A percentile compares a stretch with the other conserved stretches of the same genome.
Conservation (phyloP, 92 coral and sea anemone species). For the Umimayanthus kanabou region DNA sequence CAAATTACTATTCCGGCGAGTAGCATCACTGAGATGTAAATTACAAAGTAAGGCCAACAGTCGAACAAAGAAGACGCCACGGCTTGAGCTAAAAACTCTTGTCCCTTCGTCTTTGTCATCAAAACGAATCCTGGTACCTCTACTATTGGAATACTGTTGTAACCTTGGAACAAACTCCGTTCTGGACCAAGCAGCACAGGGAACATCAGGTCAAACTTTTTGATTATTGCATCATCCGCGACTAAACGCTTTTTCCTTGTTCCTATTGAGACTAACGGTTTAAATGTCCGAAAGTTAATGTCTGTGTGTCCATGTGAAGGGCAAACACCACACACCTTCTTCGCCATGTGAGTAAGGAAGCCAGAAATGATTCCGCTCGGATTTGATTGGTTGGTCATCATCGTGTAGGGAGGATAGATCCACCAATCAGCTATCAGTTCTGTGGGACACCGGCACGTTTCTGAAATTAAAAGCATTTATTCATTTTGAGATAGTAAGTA, state of each 20-base stretch:
- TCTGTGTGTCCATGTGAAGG: background rate
- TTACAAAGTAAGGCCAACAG: background rate
- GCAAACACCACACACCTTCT: no score
- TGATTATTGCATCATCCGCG: background rate
- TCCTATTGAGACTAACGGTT: background rate
- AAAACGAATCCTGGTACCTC: conserved; percentile 9
- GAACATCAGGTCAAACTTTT: background rate
- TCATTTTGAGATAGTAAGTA: no score
- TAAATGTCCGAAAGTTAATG: background rate
- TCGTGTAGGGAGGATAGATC: conserved; percentile 2
- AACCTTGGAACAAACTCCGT: background rate
- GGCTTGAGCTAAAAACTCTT: background rate
- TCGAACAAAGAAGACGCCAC: conserved; percentile 1
- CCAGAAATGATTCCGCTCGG: background rate
- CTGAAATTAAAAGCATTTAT: no score
- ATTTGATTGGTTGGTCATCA: background rate
- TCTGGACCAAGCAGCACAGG: background rate
- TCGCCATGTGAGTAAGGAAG: background rate
- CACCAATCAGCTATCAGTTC: background rate
- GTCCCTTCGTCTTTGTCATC: background rate
- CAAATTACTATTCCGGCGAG: background rate
- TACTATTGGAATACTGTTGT: background rate
- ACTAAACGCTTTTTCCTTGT: background rate
- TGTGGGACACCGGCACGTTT: background rate
- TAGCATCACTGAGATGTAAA: background rate